Percentiles rank a stretch among this genome's conserved stretches.
phyloP scores from a whole-genome alignment of 2,888 invertebrate genomes.

The Pollenia labialis region DNA sequence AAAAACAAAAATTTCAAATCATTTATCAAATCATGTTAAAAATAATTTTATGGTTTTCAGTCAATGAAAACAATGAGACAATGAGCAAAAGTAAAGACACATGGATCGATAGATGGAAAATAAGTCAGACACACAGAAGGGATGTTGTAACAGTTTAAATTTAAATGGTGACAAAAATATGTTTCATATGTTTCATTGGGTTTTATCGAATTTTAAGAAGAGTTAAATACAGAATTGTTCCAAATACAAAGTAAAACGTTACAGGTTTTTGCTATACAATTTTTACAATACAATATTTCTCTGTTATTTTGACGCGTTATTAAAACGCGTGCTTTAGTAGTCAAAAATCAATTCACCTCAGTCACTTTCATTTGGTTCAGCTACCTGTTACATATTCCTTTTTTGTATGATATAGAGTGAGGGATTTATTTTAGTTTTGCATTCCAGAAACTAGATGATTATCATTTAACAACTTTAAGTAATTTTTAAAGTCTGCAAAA shows the following conservation, averaged over 20 bases:
- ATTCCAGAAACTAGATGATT: constrained; percentile 29
- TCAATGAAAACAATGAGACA: neutral
- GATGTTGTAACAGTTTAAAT: neutral
- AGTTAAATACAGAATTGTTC: constrained; percentile 26
- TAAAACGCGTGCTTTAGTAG: constrained; percentile 56
- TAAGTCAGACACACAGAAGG: neutral
- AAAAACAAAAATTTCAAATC: constrained; percentile 20
- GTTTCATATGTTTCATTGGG: constrained; percentile 6
- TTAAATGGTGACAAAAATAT: constrained; percentile 43
- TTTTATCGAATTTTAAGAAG: neutral
- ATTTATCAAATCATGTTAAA: constrained; percentile 39
- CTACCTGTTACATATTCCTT: neutral
- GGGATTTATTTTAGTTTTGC: neutral
- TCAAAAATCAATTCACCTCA: neutral
- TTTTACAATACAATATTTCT: neutral
- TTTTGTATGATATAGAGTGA: neutral
- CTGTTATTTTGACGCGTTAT: constrained; percentile 27
- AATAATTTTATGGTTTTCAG: constrained; percentile 35
- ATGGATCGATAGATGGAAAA: neutral
- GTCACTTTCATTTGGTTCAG: neutral
- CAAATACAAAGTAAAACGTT: neutral
- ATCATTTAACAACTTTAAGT: constrained; percentile 42
- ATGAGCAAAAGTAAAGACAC: neutral
- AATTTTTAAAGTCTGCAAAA: constrained; percentile 36
- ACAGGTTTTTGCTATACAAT: constrained; percentile 4